Percentiles rank a stretch among this genome's conserved stretches.
Evolutionary conservation across 2,888 invertebrate genomes (phyloP).

Genomic region (Chironomus tentans): DNA sequence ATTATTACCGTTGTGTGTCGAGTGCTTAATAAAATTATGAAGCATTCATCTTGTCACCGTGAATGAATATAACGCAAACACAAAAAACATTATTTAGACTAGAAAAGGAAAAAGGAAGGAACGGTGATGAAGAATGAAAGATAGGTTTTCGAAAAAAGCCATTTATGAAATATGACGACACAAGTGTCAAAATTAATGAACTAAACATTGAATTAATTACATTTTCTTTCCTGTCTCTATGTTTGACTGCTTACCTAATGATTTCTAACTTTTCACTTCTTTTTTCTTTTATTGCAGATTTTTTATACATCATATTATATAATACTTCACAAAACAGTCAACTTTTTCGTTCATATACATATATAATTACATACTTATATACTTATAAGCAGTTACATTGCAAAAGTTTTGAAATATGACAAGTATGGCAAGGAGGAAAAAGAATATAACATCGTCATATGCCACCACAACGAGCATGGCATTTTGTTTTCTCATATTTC

Average conservation of each 20-base stretch:
- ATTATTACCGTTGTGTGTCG: neutral
- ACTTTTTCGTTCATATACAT: too few relatives aligned
- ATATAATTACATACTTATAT: neutral
- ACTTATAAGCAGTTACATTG: neutral
- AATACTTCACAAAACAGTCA: too few relatives aligned
- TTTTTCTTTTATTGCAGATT: neutral
- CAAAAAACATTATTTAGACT: neutral
- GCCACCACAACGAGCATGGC: neutral
- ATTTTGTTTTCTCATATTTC: constrained; percentile 7
- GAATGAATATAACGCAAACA: neutral
- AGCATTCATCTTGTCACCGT: constrained; percentile 1
- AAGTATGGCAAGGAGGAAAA: neutral
- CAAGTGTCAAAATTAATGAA: constrained; percentile 13
- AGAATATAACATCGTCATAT: neutral
- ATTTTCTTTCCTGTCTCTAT: neutral
- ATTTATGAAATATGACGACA: constrained; percentile 15
- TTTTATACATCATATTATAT: too few relatives aligned
- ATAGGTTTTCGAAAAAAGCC: neutral
- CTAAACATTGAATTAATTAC: constrained; percentile 12
- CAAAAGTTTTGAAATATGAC: neutral
- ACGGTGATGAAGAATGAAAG: neutral
- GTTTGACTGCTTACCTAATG: neutral
- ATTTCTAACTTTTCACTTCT: neutral
- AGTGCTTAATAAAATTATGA: constrained; percentile 8
- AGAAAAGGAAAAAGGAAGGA: too few relatives aligned